Evolutionary conservation across 2,113 vertebrate species (phyloP).

Genomic region (Hydropotes inermis): DNA sequence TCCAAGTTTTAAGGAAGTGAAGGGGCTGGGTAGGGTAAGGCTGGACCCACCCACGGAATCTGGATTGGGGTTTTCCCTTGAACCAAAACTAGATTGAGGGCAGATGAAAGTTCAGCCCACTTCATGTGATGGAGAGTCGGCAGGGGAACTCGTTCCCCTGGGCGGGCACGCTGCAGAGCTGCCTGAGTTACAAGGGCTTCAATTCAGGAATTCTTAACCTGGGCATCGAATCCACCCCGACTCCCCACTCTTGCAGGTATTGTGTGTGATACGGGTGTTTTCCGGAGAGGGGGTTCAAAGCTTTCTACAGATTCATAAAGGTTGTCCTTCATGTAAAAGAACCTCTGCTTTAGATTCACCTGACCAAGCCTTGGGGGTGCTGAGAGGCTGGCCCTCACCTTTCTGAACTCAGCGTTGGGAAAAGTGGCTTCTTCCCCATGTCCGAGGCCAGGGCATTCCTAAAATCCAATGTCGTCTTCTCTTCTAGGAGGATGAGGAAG

Average conservation of each 20-base stretch:
- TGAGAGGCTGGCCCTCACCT: not conserved
- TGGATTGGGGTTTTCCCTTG: not conserved
- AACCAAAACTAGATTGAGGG: constrained; percentile 33
- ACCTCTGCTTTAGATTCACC: not conserved
- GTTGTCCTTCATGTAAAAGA: not conserved
- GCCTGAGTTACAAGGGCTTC: not conserved
- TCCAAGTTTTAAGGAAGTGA: not conserved
- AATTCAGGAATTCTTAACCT: not conserved
- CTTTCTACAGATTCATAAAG: not conserved
- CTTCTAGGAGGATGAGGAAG: constrained; percentile 89
- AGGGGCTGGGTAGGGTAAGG: not conserved
- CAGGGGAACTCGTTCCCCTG: not conserved
- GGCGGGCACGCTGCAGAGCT: not conserved
- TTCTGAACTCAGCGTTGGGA: not conserved
- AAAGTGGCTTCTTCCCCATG: not conserved
- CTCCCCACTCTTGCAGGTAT: not conserved
- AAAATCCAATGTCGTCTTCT: not conserved
- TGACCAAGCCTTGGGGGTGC: not conserved
- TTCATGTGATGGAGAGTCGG: not conserved
- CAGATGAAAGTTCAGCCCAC: not conserved
- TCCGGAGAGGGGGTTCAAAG: not conserved
- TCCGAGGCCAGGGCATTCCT: not conserved
- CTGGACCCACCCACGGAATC: not conserved
- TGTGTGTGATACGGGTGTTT: not conserved
- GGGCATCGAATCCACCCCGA: not conserved